These are phyloP conservation scores for Metopolophium dirhodum DNA, from an alignment of 1,140 invertebrate genomes.

Conservation along the genomic window DNA sequence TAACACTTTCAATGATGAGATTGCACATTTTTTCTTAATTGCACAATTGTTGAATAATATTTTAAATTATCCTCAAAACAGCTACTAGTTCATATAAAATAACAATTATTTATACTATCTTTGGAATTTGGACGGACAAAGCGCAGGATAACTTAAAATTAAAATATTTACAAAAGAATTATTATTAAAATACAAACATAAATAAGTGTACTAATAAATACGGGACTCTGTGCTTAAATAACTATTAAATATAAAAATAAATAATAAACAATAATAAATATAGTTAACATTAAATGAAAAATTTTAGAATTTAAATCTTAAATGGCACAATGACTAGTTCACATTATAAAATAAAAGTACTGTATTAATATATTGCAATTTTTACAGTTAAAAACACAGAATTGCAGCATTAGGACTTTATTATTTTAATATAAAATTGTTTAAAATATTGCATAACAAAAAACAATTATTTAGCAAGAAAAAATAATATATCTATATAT, in stretches of 20 bases:
- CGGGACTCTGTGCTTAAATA: neutral
- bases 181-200: neutral
- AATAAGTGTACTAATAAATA: neutral
- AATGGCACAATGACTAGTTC: conserved; percentile 54
- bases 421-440: neutral
- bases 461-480: neutral
- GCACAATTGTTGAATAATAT: neutral
- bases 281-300: neutral
- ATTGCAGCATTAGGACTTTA: neutral
- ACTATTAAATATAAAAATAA: conserved; percentile 31
- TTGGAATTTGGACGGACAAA: conserved; percentile 41
- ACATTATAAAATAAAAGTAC: conserved; percentile 29
- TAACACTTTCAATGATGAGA: neutral
- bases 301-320: conserved; percentile 12
- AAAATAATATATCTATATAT: neutral
- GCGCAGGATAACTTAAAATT: neutral
- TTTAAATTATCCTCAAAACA: neutral
- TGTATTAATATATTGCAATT: conserved; percentile 14
- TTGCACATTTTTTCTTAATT: conserved; percentile 31
- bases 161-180: neutral
- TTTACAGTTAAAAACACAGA: conserved; percentile 2
- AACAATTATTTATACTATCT: conserved; percentile 23
- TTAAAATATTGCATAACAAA: neutral
- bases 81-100: neutral
- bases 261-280: conserved; percentile 48